These are phyloP conservation scores for Chelonoidis abingdonii DNA, from an alignment of 2,113 vertebrate species.

Conservation along the genomic window DNA sequence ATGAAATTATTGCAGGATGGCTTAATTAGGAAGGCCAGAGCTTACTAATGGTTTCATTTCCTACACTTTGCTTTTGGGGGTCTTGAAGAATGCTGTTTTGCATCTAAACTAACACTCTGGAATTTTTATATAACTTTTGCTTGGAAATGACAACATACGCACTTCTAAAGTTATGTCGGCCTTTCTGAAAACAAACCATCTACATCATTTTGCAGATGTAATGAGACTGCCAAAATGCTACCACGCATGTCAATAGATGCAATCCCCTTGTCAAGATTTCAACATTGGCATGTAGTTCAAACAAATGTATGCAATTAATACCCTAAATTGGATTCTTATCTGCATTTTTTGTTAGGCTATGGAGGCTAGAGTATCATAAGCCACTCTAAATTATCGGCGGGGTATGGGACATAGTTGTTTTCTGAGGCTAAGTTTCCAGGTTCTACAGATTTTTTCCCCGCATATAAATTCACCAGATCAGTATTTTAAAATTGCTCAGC, in stretches of 20 bases:
- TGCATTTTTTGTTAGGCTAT: not conserved
- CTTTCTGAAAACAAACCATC: slow-evolving; percentile 8
- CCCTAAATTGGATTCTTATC: slow-evolving; percentile 32
- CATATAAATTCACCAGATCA: not conserved
- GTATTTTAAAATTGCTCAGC: not conserved
- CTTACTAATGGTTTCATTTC: not conserved
- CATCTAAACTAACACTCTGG: not conserved
- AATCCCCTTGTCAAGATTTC: slow-evolving; percentile 38
- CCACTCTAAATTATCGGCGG: slow-evolving; percentile 9
- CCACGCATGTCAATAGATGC: not conserved
- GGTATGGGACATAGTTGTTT: not conserved
- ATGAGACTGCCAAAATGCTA: slow-evolving; percentile 24
- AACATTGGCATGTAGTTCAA: slow-evolving; percentile 8
- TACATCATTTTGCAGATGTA: not conserved
- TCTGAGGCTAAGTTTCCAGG: not conserved
- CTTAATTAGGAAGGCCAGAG: not conserved
- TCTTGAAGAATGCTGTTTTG: not conserved
- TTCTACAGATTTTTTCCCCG: not conserved
- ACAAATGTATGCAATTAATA: slow-evolving; percentile 29
- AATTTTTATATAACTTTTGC: not conserved
- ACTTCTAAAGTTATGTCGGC: not conserved
- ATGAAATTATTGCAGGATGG: not conserved
- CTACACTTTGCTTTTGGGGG: not conserved
- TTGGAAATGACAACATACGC: not conserved
- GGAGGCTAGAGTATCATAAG: not conserved